These are phyloP conservation scores for Megalops cyprinoides DNA, from an alignment of 2,797 vertebrate genomes.

Conservation along the genomic window DNA sequence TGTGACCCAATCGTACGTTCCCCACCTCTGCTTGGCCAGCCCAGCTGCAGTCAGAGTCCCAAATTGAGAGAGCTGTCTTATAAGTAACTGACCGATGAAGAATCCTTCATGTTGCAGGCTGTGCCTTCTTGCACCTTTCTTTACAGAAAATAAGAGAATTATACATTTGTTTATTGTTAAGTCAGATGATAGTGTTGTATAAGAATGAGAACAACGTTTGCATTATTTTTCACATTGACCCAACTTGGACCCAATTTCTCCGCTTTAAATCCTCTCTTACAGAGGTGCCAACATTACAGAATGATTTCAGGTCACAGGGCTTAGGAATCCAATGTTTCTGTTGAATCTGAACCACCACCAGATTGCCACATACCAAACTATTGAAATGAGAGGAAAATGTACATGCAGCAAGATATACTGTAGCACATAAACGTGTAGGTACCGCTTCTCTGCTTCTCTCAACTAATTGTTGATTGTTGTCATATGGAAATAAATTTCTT, in stretches of 20 bases:
- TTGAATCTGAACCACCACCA: neutral
- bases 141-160: neutral
- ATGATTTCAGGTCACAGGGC: neutral
- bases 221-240: neutral
- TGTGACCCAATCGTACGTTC: constrained; percentile 58
- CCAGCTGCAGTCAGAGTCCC: constrained; percentile 20
- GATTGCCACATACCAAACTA: neutral
- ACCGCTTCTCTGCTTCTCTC: too few relatives aligned
- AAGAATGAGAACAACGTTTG: neutral
- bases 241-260: neutral
- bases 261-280: neutral
- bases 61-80: neutral
- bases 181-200: neutral
- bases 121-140: neutral
- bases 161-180: neutral
- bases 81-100: constrained; percentile 10
- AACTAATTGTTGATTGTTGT: too few relatives aligned
- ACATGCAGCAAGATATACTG: too few relatives aligned
- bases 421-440: too few relatives aligned
- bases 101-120: constrained; percentile 9
- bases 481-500: too few relatives aligned
- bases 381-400: neutral
- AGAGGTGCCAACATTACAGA: neutral
- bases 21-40: constrained; percentile 16
- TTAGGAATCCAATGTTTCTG: neutral